A percentile compares a stretch with the other conserved stretches of the same genome.
These are phyloP conservation scores for Bombus superbus DNA, from an alignment of 1,140 invertebrate species.

Conservation along the genomic window DNA sequence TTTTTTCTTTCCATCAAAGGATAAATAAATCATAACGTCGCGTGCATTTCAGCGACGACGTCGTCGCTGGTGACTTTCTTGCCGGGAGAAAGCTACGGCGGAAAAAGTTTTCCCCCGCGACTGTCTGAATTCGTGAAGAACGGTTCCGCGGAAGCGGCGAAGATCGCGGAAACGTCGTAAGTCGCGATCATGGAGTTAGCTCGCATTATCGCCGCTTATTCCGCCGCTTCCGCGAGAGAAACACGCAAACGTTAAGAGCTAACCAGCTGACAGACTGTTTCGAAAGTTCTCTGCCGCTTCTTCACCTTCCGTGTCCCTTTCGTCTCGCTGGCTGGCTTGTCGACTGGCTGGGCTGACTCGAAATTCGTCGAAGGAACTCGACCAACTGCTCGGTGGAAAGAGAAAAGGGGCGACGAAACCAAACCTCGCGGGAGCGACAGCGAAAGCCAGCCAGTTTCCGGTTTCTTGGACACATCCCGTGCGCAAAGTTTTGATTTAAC, in stretches of 20 bases:
- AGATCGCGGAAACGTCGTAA: background rate
- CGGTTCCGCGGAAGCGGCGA: background rate
- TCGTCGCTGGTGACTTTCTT: background rate
- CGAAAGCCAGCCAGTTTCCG: conserved; percentile 65
- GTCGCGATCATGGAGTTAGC: conserved; percentile 41
- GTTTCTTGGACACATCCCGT: conserved; percentile 69
- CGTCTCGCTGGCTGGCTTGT: conserved; percentile 42
- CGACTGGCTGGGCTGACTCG: conserved; percentile 39
- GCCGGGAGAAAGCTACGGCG: background rate
- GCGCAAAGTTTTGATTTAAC: conserved; percentile 78
- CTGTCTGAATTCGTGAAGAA: background rate
- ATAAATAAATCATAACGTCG: conserved; percentile 36
- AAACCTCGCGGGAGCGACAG: conserved; percentile 29
- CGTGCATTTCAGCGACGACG: background rate
- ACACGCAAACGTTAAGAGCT: conserved; percentile 47
- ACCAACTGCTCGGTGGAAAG: conserved; percentile 49
- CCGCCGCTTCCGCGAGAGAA: conserved; percentile 24
- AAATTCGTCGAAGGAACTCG: conserved; percentile 63
- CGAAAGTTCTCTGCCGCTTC: conserved; percentile 24
- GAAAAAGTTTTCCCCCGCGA: background rate
- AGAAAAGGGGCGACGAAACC: conserved; percentile 9
- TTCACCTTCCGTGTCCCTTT: conserved; percentile 31
- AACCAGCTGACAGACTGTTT: conserved; percentile 61
- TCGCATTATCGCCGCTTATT: conserved; percentile 64
- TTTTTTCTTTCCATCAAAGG: background rate